phyloP scores from a whole-genome alignment of 2,888 invertebrate genomes.

The Synergus umbraculus region DNA sequence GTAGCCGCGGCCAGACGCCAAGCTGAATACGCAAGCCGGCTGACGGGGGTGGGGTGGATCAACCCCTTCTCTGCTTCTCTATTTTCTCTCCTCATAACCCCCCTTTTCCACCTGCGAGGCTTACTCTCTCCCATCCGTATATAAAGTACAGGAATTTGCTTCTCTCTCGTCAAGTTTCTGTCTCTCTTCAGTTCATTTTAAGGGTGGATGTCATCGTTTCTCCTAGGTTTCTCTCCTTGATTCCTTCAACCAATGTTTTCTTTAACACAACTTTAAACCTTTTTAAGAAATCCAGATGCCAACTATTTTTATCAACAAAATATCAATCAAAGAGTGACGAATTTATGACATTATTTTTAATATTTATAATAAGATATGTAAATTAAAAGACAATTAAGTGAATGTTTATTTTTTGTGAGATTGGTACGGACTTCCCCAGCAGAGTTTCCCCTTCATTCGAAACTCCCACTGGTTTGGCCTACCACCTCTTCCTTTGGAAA shows the following conservation, averaged over 20 bases:
- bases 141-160: background rate
- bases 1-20: slow-evolving; percentile 59
- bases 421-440: background rate
- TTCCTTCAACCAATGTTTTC: background rate
- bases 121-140: slow-evolving; percentile 26
- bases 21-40: slow-evolving; percentile 62
- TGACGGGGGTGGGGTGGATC: slow-evolving; percentile 66
- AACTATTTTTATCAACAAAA: background rate
- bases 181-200: slow-evolving; percentile 4
- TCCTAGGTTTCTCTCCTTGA: too few species aligned
- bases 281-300: background rate
- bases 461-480: slow-evolving; percentile 16
- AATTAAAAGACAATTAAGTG: background rate
- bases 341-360: background rate
- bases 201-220: background rate
- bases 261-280: background rate
- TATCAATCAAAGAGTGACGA: background rate
- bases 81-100: background rate
- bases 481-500: slow-evolving; percentile 37
- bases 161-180: slow-evolving; percentile 17
- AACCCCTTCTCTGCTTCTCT: slow-evolving; percentile 57
- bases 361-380: too few species aligned
- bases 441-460: slow-evolving; percentile 19
- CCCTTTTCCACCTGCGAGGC: slow-evolving; percentile 45
- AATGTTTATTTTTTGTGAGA: background rate